Base-by-base conservation (phyloP, 1,140 invertebrate species). In the Microplitis mediator region DNA sequence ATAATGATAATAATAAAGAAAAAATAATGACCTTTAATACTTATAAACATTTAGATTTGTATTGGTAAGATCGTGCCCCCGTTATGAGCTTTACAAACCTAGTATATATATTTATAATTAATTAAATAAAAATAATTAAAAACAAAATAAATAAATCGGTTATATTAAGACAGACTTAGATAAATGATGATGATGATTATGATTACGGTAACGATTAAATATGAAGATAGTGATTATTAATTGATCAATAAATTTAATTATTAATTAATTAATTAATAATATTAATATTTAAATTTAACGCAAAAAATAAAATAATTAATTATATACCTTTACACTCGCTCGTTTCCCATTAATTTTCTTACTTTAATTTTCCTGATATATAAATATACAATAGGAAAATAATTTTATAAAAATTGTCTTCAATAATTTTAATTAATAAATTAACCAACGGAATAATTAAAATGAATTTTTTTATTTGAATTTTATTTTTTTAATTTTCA, bases 41-140 rank as follows among this genome's bases (percentile, higher is more conserved):
- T 75, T 85, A 82, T 86, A 9, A 86, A 86, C 84, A 81, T 85
- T 85, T 86, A 86, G 85, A 81, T 84, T 86, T 85, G 84, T 85
- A 86, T 86, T 84, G 80, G 84, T 86, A 86, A 86, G 85, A 80
- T 84, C 79, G 80, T 80, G 79, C 74, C 80, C 84, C 84, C 80
- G 74, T 78, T 35, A 16, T 58, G 70, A 72, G 79, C 80, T 62
- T 61, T 68, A 64, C 61, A 69, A 69, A 62, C 52, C 23, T 74
- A 67, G 64, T 52, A 66, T 67, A 68, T 56, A 63, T 35, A 58
- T 65, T 61, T 64, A 70, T 52, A 67, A 56, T 66, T 36, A 71
- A 71, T 36, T n/a, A 50, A 14, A 31, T 52, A 14, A 50, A 67
- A 67, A 54, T 31, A 45, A 13, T 62, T 56, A 56, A 74, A 50